phyloP scores from a whole-genome alignment of 2,888 invertebrate species.

The Kryphioiulus occultus region DNA sequence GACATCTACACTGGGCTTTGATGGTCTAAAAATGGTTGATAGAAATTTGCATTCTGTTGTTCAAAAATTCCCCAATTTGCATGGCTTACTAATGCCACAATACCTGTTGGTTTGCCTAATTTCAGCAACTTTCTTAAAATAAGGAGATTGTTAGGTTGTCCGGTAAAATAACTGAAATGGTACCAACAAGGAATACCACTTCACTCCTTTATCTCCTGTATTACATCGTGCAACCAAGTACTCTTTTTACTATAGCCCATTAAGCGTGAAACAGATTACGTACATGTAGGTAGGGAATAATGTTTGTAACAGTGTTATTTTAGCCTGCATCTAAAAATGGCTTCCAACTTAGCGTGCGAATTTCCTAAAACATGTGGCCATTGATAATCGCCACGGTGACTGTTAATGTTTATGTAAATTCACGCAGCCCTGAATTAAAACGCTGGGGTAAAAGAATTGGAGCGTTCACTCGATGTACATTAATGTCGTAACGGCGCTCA shows the following conservation, averaged over 20 bases:
- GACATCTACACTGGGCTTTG: no score
- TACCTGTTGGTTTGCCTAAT: no score
- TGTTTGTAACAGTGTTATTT: not conserved
- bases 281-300: not conserved
- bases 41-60: no score
- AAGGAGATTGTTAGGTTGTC: no score
- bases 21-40: no score
- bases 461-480: not conserved
- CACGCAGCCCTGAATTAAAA: not conserved
- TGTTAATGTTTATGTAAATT: not conserved
- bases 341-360: not conserved
- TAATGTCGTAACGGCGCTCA: not conserved
- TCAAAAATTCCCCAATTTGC: no score
- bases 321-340: not conserved
- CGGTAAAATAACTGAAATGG: no score
- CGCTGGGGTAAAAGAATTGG: slow-evolving; percentile 13
- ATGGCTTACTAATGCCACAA: no score
- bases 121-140: no score
- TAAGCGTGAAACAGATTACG: not conserved
- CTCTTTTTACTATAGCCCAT: not conserved
- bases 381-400: not conserved
- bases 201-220: not conserved
- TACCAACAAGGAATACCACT: not conserved
- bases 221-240: not conserved
- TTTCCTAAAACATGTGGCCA: not conserved